Base-by-base conservation (phyloP, 2,797 vertebrate species). In the Galago senegalensis region DNA sequence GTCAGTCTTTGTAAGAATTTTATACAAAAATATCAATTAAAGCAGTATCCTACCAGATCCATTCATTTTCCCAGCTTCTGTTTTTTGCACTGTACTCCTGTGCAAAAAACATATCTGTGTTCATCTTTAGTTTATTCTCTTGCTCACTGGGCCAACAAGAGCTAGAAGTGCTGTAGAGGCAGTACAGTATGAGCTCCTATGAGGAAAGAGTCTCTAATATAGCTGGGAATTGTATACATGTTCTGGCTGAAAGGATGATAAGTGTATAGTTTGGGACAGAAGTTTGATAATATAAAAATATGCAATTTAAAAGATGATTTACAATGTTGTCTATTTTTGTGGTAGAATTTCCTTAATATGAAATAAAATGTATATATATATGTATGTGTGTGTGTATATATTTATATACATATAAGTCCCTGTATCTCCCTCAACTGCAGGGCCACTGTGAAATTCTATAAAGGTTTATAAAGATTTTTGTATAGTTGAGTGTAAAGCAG, bases 311-410 rank as follows among this genome's bases (percentile, higher is more conserved):
- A 96, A 79, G 60, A 79, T 91, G 40, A 80, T 72, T 89, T 89
- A 61, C 56, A 75, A 20, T 58, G 23, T 61, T 63, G 8, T 76
- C 12, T 96, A 87, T 93, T 87, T 89, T 89, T 95, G 82, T 76
- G 65, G 46, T 90, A 90, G 95, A 95, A 69, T 94, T 88, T 95
- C 40, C 58, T 53, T 93, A 95, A 46, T 85, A 31, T 79, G 76
- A 90, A 70, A 93, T 84, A 72, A 70, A 87, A 92, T 88, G 46
- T 93, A 61, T 94, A 67, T 16, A 53, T 69, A 17, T 84, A 58
- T 85, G 37, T 40, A 40, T 40, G 37, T 40, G 37, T 40, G 37
- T 40, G 37, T 40, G 37, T 40, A 40, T 40, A 40, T 40, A 40
- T 40, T 40, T 40, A 40, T 40, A 40, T 40, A 40, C 37, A 49